Percentiles rank a stretch among this genome's conserved stretches.
These are phyloP conservation scores for Pachyramphus minor DNA, from an alignment of 2,113 vertebrate genomes.

Conservation along the genomic window DNA sequence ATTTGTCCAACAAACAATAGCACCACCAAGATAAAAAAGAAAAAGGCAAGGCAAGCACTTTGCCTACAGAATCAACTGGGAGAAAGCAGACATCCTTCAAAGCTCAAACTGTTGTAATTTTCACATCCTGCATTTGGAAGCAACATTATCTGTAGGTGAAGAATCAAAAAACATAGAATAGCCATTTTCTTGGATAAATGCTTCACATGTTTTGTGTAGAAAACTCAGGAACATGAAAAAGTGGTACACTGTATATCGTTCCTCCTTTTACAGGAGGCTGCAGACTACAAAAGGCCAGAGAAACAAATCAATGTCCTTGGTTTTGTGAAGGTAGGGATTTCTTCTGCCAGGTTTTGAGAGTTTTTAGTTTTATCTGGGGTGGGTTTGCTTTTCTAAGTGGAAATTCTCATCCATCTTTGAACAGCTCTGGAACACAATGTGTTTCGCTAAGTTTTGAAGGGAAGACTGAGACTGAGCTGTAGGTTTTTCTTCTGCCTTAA, in stretches of 20 bases:
- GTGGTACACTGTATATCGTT: accelerated
- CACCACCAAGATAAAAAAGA: neutral
- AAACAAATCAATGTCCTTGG: neutral
- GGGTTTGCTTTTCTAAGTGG: neutral
- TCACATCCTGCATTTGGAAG: neutral
- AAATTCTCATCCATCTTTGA: neutral
- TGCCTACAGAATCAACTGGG: neutral
- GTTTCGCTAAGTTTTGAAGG: neutral
- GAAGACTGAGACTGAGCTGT: neutral
- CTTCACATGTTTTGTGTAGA: neutral
- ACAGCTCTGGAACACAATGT: neutral
- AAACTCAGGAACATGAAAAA: neutral
- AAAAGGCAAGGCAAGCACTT: neutral
- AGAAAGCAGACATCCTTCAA: neutral
- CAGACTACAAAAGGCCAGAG: neutral
- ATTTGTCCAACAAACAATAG: neutral
- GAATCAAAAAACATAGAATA: neutral
- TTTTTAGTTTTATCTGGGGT: neutral
- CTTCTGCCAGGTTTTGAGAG: neutral
- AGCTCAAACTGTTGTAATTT: neutral
- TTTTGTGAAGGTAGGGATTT: neutral
- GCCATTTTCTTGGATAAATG: neutral
- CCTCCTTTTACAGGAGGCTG: neutral
- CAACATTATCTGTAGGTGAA: neutral
- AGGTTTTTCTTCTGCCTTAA: neutral